These are phyloP conservation scores for Sarcophaga subvicina DNA, from an alignment of 2,888 invertebrate species.

Conservation along the genomic window DNA sequence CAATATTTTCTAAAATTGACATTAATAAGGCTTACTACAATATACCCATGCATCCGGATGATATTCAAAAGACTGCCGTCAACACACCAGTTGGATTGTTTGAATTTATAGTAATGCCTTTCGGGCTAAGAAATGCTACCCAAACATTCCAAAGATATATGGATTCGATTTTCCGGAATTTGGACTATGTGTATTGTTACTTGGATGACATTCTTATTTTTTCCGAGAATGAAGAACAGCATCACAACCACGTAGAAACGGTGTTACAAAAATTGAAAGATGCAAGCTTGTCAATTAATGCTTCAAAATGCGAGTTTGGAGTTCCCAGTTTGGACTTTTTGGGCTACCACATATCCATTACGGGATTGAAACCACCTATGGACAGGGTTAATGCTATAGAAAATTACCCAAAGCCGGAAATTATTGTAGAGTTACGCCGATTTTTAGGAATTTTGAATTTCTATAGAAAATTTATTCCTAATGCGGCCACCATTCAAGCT, in stretches of 20 bases:
- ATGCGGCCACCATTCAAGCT: constrained; percentile 44
- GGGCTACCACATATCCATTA: constrained; percentile 17
- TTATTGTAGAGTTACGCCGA: constrained; percentile 45
- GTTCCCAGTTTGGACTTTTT: constrained; percentile 40
- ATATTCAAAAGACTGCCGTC: constrained; percentile 78
- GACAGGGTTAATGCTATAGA: constrained; percentile 62
- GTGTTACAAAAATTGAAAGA: constrained; percentile 70
- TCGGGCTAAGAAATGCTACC: constrained; percentile 75
- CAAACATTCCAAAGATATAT: constrained; percentile 78
- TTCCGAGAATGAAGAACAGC: constrained; percentile 66
- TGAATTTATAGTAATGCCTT: constrained; percentile 75
- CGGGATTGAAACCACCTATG: constrained; percentile 46
- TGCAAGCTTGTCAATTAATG: constrained; percentile 71
- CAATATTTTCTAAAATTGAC: constrained; percentile 47
- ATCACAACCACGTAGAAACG: constrained; percentile 66
- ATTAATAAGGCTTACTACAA: constrained; percentile 49
- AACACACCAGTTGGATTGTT: constrained; percentile 78
- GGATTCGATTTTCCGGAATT: constrained; percentile 71
- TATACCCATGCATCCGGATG: constrained; percentile 74
- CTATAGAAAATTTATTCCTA: constrained; percentile 57
- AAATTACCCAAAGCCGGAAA: constrained; percentile 48
- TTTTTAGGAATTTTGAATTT: constrained; percentile 63
- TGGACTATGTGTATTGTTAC: constrained; percentile 73
- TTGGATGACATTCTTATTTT: constrained; percentile 75
- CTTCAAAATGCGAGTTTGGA: constrained; percentile 67